phyloP scores from a whole-genome alignment of 2,888 invertebrate genomes.

The Athalia rosae region DNA sequence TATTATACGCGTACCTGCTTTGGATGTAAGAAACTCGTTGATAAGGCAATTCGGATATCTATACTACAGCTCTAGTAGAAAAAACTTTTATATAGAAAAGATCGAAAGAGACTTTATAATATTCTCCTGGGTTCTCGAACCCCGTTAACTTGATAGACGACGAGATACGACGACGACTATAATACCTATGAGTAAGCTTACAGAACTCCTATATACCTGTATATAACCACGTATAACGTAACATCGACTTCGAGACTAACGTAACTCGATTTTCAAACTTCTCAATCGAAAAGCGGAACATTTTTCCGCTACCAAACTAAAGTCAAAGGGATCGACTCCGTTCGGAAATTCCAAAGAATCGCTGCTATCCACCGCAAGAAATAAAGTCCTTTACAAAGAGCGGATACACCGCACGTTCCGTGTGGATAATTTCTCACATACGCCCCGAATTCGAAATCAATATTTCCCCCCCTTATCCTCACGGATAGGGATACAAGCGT shows the following conservation, averaged over 20 bases:
- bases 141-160: slow-evolving; percentile 7
- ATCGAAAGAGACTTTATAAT: slow-evolving; percentile 40
- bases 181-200: too few relatives aligned
- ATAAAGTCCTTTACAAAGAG: too few relatives aligned
- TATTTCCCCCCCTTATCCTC: too few relatives aligned
- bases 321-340: slow-evolving; percentile 6
- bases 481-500: too few relatives aligned
- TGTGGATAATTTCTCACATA: too few relatives aligned
- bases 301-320: slow-evolving; percentile 5
- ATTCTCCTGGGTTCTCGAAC: slow-evolving; percentile 17
- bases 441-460: too few relatives aligned
- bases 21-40: slow-evolving; percentile 16
- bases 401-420: too few relatives aligned
- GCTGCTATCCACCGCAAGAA: too few relatives aligned
- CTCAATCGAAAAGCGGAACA: slow-evolving; percentile 17
- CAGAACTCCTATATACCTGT: too few relatives aligned
- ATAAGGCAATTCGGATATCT: slow-evolving; percentile 25
- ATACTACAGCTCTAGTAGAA: background rate
- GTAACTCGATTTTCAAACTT: slow-evolving; percentile 35
- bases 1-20: background rate
- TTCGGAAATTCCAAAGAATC: too few relatives aligned
- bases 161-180: background rate
- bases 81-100: background rate
- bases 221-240: background rate
- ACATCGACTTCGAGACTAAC: background rate